Conservation (phyloP, 53 echinoderm and acorn worm species). For the Echinometra lucunter region DNA sequence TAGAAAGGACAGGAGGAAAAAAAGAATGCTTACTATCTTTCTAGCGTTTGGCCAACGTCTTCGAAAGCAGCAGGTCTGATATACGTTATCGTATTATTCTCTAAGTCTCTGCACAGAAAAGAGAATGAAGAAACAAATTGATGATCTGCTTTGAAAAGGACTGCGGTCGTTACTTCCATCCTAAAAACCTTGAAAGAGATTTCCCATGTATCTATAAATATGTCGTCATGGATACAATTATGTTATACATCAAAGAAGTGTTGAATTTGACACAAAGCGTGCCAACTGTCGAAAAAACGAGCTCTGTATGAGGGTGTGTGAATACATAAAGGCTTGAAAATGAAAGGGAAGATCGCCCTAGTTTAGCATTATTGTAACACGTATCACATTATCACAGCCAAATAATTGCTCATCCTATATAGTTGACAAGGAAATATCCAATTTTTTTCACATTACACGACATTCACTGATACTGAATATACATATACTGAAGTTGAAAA, state of each 20-base stretch:
- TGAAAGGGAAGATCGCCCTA: too few species aligned
- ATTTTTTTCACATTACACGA: too few species aligned
- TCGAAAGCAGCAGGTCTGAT: not conserved
- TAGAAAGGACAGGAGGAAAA: not conserved
- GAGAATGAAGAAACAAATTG: not conserved
- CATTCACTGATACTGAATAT: too few species aligned
- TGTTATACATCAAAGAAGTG: not conserved
- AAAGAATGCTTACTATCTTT: not conserved
- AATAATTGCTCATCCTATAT: too few species aligned
- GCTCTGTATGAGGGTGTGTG: too few species aligned
- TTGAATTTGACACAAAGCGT: not conserved
- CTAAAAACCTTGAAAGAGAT: not conserved
- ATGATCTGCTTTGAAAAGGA: not conserved
- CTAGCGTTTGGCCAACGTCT: conserved; percentile 21
- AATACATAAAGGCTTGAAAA: too few species aligned
- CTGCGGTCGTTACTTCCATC: not conserved
- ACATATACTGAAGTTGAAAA: too few species aligned
- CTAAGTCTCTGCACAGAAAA: not conserved
- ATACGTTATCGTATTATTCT: conserved; percentile 3
- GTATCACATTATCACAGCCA: too few species aligned
- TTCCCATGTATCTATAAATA: not conserved
- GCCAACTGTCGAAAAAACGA: not conserved
- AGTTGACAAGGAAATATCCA: too few species aligned
- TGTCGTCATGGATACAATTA: not conserved
- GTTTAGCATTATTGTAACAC: too few species aligned